These are phyloP conservation scores for Diaphora mendica DNA, from an alignment of 2,888 invertebrate species.

Conservation along the genomic window DNA sequence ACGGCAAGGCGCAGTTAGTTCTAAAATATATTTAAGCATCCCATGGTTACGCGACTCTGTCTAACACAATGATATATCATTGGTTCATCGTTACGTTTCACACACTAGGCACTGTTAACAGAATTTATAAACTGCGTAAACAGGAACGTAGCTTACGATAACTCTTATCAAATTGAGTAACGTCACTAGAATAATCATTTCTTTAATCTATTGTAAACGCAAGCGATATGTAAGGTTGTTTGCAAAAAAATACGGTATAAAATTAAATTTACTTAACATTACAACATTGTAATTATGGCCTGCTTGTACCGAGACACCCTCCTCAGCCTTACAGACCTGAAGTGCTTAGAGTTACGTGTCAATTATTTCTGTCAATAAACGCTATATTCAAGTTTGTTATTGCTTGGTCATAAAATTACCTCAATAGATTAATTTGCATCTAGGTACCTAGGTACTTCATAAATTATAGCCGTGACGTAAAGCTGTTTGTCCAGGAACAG, in stretches of 20 bases:
- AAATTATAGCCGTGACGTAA: neutral
- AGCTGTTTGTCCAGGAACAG: neutral
- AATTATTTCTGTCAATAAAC: neutral
- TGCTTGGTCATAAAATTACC: neutral
- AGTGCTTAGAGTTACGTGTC: neutral
- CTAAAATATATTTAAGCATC: no score
- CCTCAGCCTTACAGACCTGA: neutral
- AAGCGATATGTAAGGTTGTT: neutral
- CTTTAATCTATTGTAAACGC: neutral
- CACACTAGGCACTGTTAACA: neutral
- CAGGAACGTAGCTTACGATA: conserved; percentile 1
- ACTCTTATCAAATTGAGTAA: conserved; percentile 8
- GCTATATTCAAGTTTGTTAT: neutral
- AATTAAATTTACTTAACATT: neutral
- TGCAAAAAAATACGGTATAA: neutral
- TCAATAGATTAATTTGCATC: neutral
- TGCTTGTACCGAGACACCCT: neutral
- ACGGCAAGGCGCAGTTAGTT: neutral
- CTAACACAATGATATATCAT: neutral
- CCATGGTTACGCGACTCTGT: neutral
- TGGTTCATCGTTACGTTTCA: neutral
- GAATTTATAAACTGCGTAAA: neutral
- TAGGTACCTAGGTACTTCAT: neutral
- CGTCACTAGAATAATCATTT: neutral
- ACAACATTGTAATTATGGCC: neutral